Evolutionary conservation across 2,113 vertebrate genomes (phyloP), one percentile per base, ranked within the genome.

Genomic region (Melanotaenia duboulayi): DNA sequence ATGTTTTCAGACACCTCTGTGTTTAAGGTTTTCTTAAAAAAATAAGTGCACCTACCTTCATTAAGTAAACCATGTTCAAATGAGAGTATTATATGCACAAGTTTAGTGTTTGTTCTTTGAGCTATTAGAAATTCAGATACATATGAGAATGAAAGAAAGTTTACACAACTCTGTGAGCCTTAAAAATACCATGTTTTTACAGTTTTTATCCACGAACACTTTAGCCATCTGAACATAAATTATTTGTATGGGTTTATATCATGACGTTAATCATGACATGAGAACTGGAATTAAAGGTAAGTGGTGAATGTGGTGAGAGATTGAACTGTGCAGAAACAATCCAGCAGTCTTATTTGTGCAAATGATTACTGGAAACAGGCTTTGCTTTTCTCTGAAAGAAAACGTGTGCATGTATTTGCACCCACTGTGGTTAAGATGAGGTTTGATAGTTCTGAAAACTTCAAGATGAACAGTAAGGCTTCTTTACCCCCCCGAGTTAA

Each of bases 391-490:
- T 28, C 28, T 28, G 32, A 35, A 35, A 28, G 4, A 35, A 35
- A 35, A 35, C 22, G 16, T 52, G 23, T 40, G 25, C 54, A 58
- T 54, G 56, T 40, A 55, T 12, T 20, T 37, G 58, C 58, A 62
- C 25, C 68, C 75, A 40, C 35, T 72, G 37, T 35, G 57, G 62
- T 48, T 48, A 52, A 42, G 39, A 83, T 76, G 77, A 86, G 78
- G 78, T 83, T 74, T 58, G 32, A 58, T 83, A 62, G 86, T 83
- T 85, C 24, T 58, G 55, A 62, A 25, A 60, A 56, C 12, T 23
- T 68, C 20, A 40, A 10, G 40, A 68, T 50, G 23, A 75, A 67
- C 20, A 74, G 48, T 82, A 89, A 86, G 84, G 82, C 17, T 67
- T 17, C 16, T 23, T 40, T 14, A 24, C 25, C 32, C 22, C 28